A percentile compares a stretch with the other conserved stretches of the same genome.
phyloP scores from a whole-genome alignment of 2,888 invertebrate species.

The Apamea anceps region DNA sequence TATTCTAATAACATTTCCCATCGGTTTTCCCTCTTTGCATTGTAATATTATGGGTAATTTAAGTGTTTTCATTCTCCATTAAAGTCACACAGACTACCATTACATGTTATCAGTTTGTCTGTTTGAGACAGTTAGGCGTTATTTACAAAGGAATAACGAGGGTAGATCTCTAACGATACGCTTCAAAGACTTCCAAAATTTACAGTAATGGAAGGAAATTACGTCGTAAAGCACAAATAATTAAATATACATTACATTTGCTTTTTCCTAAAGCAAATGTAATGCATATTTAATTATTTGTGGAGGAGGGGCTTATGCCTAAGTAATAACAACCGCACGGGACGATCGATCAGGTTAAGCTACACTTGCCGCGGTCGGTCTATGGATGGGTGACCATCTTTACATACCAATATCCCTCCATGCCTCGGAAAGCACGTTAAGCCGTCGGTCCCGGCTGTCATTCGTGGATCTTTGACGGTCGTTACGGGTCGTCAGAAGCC shows the following conservation, averaged over 20 bases:
- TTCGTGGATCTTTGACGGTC: too few relatives aligned
- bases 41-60: background rate
- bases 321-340: too few relatives aligned
- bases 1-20: background rate
- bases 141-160: background rate
- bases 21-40: background rate
- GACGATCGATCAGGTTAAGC: too few relatives aligned
- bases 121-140: background rate
- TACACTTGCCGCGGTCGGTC: too few relatives aligned
- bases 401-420: too few relatives aligned
- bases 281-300: too few relatives aligned
- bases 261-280: too few relatives aligned
- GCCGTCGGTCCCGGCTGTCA: too few relatives aligned
- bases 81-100: constrained; percentile 1
- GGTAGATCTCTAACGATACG: background rate
- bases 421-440: too few relatives aligned
- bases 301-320: too few relatives aligned
- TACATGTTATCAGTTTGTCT: constrained; percentile 1
- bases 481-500: too few relatives aligned
- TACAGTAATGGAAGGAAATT: background rate
- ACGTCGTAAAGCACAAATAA: background rate
- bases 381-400: too few relatives aligned
- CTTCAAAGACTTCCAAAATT: background rate
- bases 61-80: background rate
- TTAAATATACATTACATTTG: background rate